These are phyloP conservation scores for Heliconius himera DNA, from an alignment of 1,140 invertebrate species.

Conservation along the genomic window DNA sequence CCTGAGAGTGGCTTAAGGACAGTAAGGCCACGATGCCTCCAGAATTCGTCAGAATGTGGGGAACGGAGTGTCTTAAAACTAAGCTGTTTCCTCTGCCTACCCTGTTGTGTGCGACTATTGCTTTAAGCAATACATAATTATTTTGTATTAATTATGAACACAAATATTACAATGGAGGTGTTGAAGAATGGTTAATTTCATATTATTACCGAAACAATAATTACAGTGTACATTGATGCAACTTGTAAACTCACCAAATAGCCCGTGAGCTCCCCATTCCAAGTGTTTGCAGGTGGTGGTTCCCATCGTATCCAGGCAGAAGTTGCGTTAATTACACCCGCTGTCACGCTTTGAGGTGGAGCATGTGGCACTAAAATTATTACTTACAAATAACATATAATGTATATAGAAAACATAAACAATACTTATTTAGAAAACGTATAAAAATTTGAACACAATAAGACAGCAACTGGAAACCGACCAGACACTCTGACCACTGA, in stretches of 20 bases:
- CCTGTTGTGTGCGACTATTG: too few relatives aligned
- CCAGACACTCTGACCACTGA: too few relatives aligned
- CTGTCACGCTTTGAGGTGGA: slow-evolving; percentile 88
- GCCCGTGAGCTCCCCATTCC: slow-evolving; percentile 89
- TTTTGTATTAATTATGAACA: background rate
- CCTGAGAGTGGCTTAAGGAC: too few relatives aligned
- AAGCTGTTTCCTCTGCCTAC: too few relatives aligned
- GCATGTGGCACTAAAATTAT: slow-evolving; percentile 81
- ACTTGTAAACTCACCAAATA: slow-evolving; percentile 84
- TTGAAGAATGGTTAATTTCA: background rate
- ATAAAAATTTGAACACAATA: too few relatives aligned
- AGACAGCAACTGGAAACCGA: too few relatives aligned
- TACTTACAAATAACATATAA: slow-evolving; percentile 30
- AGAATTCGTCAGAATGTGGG: too few relatives aligned
- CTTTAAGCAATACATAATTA: background rate
- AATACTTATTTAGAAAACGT: background rate
- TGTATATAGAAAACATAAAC: background rate
- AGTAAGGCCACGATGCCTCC: too few relatives aligned
- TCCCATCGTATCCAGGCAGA: slow-evolving; percentile 90
- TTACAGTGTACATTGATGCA: background rate
- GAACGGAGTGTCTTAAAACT: too few relatives aligned
- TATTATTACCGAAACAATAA: background rate
- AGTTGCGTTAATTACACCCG: slow-evolving; percentile 89
- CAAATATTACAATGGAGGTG: background rate
- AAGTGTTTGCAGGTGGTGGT: slow-evolving; percentile 86